Evolutionary conservation across 2,888 invertebrate genomes (phyloP), one percentile per base, ranked within the genome.

Genomic region (Meta bourneti): DNA sequence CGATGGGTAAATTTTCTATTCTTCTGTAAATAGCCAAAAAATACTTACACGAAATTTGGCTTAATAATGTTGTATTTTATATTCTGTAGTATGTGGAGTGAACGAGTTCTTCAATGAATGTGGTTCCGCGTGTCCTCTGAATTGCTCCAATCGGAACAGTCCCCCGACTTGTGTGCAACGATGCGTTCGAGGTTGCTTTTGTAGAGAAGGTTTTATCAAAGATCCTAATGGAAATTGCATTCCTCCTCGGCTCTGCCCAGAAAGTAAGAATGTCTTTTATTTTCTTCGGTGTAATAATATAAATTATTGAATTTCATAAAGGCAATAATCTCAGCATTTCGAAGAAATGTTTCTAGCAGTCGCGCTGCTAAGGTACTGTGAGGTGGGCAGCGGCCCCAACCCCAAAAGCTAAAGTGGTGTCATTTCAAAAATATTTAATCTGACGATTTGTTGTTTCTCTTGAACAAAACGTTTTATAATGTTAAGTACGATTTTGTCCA

Each of bases 51-150:
- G 34, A 8, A 4, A 34, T 5, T 34, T 34, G 16, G 13, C 20
- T 34, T 34, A 20, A 13, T 9, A 78, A 51, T 51, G 16, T 69
- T 13, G 13, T 49, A 11, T 74, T 61, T 83, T 20, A 19, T 71
- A n/a, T n/a, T 13, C 51, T 1, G 49, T 54, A 87, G 87, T 80
- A 9, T 87, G 87, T 72, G 61, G 71, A 8, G 34, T 54, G 52
- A 87, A 87, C 20, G 87, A 87, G 70, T 52, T 16, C 1, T 87
- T 54, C 51, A 20, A 87, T 52, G 71, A 79, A 16, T 87, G 87
- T 54, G 87, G 87, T 4, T 48, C 87, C n/a, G 79, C 79, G 8
- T 87, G 87, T 48, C 72, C 87, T 1, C 0, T 48, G 6, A 87
- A 49, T 16, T 87, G 87, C 13, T 16, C 48, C 5, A 80, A 87